Percentiles rank a stretch among this genome's conserved stretches.
Evolutionary conservation across 2,113 vertebrate species (phyloP).

Genomic region (Microtus richardsoni): DNA sequence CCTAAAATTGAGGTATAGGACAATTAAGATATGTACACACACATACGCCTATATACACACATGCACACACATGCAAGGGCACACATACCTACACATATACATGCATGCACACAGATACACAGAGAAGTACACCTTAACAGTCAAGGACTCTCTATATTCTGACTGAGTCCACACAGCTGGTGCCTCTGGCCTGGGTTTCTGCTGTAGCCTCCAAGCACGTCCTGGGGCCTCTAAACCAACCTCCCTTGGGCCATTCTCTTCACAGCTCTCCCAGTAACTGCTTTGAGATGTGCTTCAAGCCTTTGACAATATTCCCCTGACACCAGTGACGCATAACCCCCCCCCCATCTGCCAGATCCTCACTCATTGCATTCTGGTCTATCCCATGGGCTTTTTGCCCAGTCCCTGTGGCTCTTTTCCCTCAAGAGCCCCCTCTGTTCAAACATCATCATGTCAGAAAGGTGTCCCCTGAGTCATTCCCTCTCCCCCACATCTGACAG

Average conservation of each 20-base stretch:
- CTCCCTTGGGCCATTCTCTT: background rate
- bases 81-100: background rate
- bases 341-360: background rate
- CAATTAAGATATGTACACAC: background rate
- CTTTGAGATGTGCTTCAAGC: background rate
- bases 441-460: background rate
- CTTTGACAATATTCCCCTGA: background rate
- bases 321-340: background rate
- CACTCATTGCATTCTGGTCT: background rate
- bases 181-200: background rate
- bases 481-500: background rate
- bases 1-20: background rate
- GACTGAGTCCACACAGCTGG: background rate
- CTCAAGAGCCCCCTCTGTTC: background rate
- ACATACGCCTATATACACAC: too few species aligned
- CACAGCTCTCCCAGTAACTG: background rate
- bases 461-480: background rate
- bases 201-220: background rate
- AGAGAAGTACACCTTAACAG: background rate
- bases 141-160: background rate
- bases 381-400: background rate
- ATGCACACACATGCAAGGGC: background rate
- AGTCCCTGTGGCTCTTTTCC: background rate
- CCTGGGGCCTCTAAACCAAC: background rate
- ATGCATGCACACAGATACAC: too few species aligned